Evolutionary conservation across 2,888 invertebrate species (phyloP).

Genomic region (Branchinecta sandiegonensis): DNA sequence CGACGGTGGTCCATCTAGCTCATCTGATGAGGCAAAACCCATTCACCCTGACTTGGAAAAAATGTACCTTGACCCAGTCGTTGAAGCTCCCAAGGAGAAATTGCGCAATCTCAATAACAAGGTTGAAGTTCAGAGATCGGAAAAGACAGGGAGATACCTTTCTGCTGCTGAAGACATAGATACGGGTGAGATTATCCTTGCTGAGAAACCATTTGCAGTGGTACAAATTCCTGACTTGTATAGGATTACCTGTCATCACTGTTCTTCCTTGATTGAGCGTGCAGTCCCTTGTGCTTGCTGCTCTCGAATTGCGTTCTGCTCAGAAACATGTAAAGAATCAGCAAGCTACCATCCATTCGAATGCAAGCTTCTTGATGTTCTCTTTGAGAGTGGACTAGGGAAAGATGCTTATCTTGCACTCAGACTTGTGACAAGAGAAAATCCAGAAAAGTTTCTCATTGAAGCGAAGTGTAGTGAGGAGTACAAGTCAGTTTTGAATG

Average conservation of each 20-base stretch:
- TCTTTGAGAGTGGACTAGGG: constrained; percentile 10
- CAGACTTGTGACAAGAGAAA: neutral
- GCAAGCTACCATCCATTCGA: neutral
- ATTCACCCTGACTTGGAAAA: neutral
- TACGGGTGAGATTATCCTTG: neutral
- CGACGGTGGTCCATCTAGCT: too few relatives aligned
- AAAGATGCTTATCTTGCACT: neutral
- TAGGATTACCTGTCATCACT: neutral
- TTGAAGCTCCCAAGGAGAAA: neutral
- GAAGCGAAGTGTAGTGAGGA: neutral
- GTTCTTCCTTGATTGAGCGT: neutral
- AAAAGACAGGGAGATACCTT: neutral
- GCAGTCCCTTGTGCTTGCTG: neutral
- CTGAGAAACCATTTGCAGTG: neutral
- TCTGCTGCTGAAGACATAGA: neutral
- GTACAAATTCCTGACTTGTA: neutral
- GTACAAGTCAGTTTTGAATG: neutral
- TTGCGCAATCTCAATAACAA: neutral
- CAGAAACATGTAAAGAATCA: neutral
- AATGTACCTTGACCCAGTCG: neutral
- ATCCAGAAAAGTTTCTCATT: neutral
- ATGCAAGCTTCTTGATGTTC: constrained; percentile 1
- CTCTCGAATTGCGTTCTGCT: neutral
- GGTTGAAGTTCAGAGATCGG: neutral
- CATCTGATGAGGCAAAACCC: neutral